Conservation (phyloP, 2,113 vertebrate species). For the Erythrolamprus reginae region DNA sequence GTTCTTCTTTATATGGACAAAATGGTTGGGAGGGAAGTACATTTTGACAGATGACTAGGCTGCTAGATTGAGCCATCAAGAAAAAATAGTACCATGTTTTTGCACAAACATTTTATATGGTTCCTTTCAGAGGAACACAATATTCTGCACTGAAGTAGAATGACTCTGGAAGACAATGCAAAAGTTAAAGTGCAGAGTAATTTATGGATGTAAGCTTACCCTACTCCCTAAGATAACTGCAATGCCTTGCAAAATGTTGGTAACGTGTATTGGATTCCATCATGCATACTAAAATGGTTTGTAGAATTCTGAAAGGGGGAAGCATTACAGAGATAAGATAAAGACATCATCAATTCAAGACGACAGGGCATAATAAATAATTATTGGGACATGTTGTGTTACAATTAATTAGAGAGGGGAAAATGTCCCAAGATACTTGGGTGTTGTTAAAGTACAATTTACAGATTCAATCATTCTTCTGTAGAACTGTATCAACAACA, state of each 20-base stretch:
- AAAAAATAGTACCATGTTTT: neutral
- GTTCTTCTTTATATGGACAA: neutral
- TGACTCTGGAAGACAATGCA: neutral
- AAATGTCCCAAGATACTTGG: neutral
- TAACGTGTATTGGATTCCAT: neutral
- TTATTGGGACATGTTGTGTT: neutral
- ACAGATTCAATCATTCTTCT: neutral
- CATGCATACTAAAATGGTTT: neutral
- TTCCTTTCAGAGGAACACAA: neutral
- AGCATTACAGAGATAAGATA: neutral
- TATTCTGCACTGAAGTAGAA: neutral
- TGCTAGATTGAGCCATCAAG: neutral
- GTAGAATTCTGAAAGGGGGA: neutral
- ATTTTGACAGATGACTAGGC: neutral
- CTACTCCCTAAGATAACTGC: neutral
- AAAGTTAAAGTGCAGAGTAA: neutral
- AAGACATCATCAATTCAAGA: neutral
- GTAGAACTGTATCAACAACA: neutral
- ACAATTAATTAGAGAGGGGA: neutral
- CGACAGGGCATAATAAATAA: neutral
- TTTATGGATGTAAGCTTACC: neutral
- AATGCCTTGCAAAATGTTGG: neutral
- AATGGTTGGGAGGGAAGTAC: neutral
- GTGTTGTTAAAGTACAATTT: neutral
- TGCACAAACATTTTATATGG: neutral